Base-by-base conservation (phyloP, 2,888 invertebrate species). In the Nomada goodeniana region DNA sequence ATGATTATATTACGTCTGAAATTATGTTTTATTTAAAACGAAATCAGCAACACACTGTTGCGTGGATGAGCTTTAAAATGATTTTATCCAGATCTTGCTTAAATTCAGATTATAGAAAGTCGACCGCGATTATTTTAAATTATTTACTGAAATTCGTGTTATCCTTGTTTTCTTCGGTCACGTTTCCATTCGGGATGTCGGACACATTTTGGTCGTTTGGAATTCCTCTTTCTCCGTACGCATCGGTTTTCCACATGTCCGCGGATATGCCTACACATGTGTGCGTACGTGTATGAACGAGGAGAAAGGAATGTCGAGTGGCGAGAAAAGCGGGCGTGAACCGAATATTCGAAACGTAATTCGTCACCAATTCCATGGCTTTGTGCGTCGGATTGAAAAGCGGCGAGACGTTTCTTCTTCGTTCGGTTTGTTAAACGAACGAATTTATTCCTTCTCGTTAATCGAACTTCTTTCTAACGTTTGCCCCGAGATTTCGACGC, bases 101-200 rank as follows among this genome's bases (percentile, higher is more conserved):
- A 47, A 47, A 47, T 47, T 15, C 47, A 15, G 15, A 47, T 47
- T 47, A 47, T 47, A 15, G 2, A 80, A 85, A 84, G 73, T 61
- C 61, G 82, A 83, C 89, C 91, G 91, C 90, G 90, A 90, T 91
- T 91, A 91, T 88, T 89, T 89, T 88, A 89, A 89, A 91, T 90
- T 91, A 91, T 90, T 91, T 86, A 80, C 80, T 69, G 53, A 69
- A 63, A 83, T 80, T 84, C 80, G 82, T 77, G 63, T 78, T 77
- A 63, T 18, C 20, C 52, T 47, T 10, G 23, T 4, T 15, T 20
- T 7, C 26, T 47, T 73, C 26, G 47, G 29, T 7, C 29, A 29
- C 0, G 29, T 29, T 60, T 74, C 60, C 74, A 0, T 15, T n/a
- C 26, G 26, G 15, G 9, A 53, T 13, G 47, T 20, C 55, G 47